These are phyloP conservation scores for Helicoverpa assulta DNA, from an alignment of 2,888 invertebrate genomes.

Conservation along the genomic window DNA sequence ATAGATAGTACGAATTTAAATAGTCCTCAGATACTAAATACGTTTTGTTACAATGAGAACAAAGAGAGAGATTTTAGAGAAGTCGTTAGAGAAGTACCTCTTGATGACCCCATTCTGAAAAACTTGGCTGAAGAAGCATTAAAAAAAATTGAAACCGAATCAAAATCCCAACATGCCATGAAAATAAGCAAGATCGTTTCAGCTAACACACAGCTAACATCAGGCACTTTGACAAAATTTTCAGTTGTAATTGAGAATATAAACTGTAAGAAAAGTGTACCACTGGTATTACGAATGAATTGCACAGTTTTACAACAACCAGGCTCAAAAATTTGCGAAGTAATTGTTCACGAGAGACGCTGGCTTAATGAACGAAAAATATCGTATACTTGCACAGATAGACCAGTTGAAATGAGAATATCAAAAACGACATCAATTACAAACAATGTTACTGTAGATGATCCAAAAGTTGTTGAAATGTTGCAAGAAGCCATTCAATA, in stretches of 20 bases:
- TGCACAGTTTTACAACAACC: slow-evolving; percentile 71
- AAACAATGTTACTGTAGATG: slow-evolving; percentile 61
- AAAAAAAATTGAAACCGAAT: slow-evolving; percentile 77
- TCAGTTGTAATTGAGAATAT: slow-evolving; percentile 71
- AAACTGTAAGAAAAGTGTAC: slow-evolving; percentile 75
- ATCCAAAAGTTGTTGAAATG: slow-evolving; percentile 74
- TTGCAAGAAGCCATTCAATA: slow-evolving; percentile 78
- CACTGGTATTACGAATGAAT: slow-evolving; percentile 67
- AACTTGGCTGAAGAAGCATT: slow-evolving; percentile 70
- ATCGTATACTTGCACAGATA: slow-evolving; percentile 74
- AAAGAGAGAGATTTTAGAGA: slow-evolving; percentile 54
- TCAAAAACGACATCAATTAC: slow-evolving; percentile 54
- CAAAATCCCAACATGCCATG: slow-evolving; percentile 68
- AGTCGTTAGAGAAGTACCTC: slow-evolving; percentile 65
- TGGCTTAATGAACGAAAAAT: slow-evolving; percentile 75
- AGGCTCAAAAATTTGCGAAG: slow-evolving; percentile 77
- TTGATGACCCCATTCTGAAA: slow-evolving; percentile 74
- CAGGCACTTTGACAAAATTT: slow-evolving; percentile 77
- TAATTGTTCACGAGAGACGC: slow-evolving; percentile 73
- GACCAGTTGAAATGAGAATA: slow-evolving; percentile 72
- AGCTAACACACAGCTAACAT: slow-evolving; percentile 72
- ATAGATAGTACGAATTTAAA: slow-evolving; percentile 81
- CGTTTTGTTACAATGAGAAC: slow-evolving; percentile 84
- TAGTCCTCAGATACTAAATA: slow-evolving; percentile 84
- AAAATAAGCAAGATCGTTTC: slow-evolving; percentile 73